phyloP scores from a whole-genome alignment of 2,113 vertebrate species.

The Phylloscopus trochiloides region DNA sequence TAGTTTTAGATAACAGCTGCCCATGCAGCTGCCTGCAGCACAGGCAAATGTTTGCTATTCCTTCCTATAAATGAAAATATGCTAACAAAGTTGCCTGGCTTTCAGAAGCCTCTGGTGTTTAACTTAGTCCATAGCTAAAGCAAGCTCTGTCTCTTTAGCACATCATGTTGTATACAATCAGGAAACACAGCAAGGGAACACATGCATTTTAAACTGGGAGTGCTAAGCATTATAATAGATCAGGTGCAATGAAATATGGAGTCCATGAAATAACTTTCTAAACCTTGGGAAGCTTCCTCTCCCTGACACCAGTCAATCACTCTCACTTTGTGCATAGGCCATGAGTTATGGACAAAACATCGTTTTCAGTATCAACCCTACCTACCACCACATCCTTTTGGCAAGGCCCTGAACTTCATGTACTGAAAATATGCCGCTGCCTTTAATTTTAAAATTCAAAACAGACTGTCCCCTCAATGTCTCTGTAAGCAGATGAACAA shows the following conservation, averaged over 20 bases:
- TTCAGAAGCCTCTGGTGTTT: background rate
- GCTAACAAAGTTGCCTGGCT: background rate
- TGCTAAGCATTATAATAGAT: background rate
- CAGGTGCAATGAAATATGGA: background rate
- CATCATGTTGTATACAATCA: background rate
- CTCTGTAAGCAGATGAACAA: background rate
- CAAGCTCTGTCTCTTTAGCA: background rate
- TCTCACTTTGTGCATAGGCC: background rate
- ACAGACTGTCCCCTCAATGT: background rate
- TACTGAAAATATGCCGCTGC: background rate
- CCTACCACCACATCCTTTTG: background rate
- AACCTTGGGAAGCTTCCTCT: background rate
- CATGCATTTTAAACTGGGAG: background rate
- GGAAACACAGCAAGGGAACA: background rate
- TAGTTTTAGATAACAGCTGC: conserved; percentile 12
- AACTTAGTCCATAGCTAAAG: background rate
- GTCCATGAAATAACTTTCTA: background rate
- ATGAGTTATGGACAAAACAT: accelerated
- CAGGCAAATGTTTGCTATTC: background rate
- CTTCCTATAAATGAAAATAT: background rate
- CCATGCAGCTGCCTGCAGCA: background rate
- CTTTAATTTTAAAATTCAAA: background rate
- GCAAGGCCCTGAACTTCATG: background rate
- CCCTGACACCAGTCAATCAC: background rate
- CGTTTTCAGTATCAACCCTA: background rate